Percentiles rank a stretch among this genome's conserved stretches.
phyloP scores from a whole-genome alignment of 2,113 vertebrate species.

The Zosterops borbonicus region DNA sequence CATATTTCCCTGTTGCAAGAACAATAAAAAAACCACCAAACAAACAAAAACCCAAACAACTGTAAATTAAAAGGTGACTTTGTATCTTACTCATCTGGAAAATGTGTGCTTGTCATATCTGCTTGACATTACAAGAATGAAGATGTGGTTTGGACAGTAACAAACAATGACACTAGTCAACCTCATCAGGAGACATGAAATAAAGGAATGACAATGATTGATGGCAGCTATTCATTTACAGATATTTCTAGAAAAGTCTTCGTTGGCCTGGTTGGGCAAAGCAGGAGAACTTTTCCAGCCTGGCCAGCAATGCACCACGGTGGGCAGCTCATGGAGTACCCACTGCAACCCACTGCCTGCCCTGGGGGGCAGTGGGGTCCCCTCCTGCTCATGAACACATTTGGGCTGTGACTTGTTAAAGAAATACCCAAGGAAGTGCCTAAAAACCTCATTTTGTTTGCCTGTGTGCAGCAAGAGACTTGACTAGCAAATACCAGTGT shows the following conservation, averaged over 20 bases:
- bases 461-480: neutral
- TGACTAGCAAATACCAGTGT: neutral
- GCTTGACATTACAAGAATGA: slow-evolving; percentile 86
- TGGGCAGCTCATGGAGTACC: neutral
- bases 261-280: slow-evolving; percentile 57
- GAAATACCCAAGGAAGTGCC: neutral
- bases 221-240: slow-evolving; percentile 93
- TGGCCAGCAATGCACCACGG: accelerated
- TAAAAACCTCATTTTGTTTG: neutral
- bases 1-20: slow-evolving; percentile 51
- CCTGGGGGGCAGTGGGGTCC: neutral
- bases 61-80: slow-evolving; percentile 95
- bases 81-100: slow-evolving; percentile 84
- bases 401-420: neutral
- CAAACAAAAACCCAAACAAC: slow-evolving; percentile 66
- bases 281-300: slow-evolving; percentile 41
- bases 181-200: slow-evolving; percentile 86
- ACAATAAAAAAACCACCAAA: slow-evolving; percentile 2
- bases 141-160: slow-evolving; percentile 92
- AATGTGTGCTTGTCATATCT: slow-evolving; percentile 93
- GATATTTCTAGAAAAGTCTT: slow-evolving; percentile 82
- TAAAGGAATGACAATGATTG: slow-evolving; percentile 95
- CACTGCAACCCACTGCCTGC: neutral
- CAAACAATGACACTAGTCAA: slow-evolving; percentile 93
- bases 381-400: neutral